A percentile compares a stretch with the other conserved stretches of the same genome.
Conservation (phyloP, 1,140 invertebrate species). For the Lethrus apterus region DNA sequence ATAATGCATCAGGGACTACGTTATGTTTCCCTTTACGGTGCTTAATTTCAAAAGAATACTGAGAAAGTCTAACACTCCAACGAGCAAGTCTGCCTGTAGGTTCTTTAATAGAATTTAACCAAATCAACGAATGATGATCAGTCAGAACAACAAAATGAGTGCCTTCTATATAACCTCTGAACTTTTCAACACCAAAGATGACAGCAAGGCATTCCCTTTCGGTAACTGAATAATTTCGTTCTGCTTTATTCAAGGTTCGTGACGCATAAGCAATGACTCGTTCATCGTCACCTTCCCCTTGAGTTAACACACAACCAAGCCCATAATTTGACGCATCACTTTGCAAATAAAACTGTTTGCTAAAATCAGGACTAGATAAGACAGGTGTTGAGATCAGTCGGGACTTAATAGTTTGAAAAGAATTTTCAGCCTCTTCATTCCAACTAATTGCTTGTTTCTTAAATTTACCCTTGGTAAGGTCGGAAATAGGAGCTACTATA, state of each 20-base stretch:
- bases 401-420: constrained; percentile 16
- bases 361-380: constrained; percentile 29
- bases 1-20: constrained; percentile 14
- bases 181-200: constrained; percentile 18
- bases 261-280: constrained; percentile 43
- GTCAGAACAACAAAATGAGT: constrained; percentile 13
- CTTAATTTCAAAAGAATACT: constrained; percentile 12
- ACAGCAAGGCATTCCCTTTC: constrained; percentile 19
- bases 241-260: constrained; percentile 31
- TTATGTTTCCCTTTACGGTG: constrained; percentile 16
- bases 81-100: constrained; percentile 11
- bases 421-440: constrained; percentile 10
- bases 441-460: constrained; percentile 23
- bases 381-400: constrained; percentile 19
- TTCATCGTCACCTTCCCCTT: constrained; percentile 33
- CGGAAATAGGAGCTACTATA: constrained; percentile 35
- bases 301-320: constrained; percentile 26
- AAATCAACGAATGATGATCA: constrained; percentile 16
- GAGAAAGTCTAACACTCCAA: constrained; percentile 7
- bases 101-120: constrained; percentile 1
- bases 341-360: constrained; percentile 19
- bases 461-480: constrained; percentile 32
- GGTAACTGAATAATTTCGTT: constrained; percentile 17
- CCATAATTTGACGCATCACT: constrained; percentile 30
- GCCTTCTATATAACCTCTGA: constrained; percentile 16